These are phyloP conservation scores for Scartelaos histophorus DNA, from an alignment of 2,113 vertebrate genomes.

Conservation along the genomic window DNA sequence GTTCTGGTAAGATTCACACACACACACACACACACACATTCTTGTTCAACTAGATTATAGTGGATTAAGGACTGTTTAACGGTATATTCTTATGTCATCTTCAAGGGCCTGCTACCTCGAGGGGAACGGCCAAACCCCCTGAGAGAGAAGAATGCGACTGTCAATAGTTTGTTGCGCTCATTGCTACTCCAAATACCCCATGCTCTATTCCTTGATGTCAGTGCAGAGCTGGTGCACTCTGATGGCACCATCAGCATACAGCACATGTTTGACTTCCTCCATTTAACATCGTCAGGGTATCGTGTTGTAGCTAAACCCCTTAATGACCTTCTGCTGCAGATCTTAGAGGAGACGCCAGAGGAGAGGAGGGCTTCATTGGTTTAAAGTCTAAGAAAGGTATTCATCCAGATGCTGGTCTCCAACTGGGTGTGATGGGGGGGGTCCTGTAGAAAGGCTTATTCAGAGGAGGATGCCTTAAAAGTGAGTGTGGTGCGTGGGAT, in stretches of 20 bases:
- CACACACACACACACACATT: no score
- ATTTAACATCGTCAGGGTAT: constrained; percentile 91
- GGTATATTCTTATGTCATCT: constrained; percentile 3
- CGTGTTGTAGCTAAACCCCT: constrained; percentile 88
- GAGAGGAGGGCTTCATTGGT: constrained; percentile 90
- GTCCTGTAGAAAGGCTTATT: constrained; percentile 43
- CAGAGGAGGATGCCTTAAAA: constrained; percentile 23
- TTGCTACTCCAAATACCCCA: constrained; percentile 84
- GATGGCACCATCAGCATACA: constrained; percentile 90
- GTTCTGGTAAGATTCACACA: constrained; percentile 87
- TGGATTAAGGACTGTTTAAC: background rate
- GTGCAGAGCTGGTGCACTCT: constrained; percentile 88
- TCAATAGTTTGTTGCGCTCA: constrained; percentile 86
- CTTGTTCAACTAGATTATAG: background rate
- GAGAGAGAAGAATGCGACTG: constrained; percentile 89
- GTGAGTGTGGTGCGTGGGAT: constrained; percentile 40
- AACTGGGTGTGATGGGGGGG: constrained; percentile 39
- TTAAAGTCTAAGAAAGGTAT: constrained; percentile 69
- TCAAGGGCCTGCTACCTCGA: constrained; percentile 90
- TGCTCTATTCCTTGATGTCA: constrained; percentile 88
- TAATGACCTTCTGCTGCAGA: constrained; percentile 95
- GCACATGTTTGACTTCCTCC: constrained; percentile 98
- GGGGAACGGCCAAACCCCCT: constrained; percentile 93
- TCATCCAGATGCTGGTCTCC: constrained; percentile 43
- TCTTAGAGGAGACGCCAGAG: constrained; percentile 94